Percentiles rank a stretch among this genome's conserved stretches.
These are phyloP conservation scores for Connochaetes taurinus DNA, from an alignment of 2,113 vertebrate genomes.

Conservation along the genomic window DNA sequence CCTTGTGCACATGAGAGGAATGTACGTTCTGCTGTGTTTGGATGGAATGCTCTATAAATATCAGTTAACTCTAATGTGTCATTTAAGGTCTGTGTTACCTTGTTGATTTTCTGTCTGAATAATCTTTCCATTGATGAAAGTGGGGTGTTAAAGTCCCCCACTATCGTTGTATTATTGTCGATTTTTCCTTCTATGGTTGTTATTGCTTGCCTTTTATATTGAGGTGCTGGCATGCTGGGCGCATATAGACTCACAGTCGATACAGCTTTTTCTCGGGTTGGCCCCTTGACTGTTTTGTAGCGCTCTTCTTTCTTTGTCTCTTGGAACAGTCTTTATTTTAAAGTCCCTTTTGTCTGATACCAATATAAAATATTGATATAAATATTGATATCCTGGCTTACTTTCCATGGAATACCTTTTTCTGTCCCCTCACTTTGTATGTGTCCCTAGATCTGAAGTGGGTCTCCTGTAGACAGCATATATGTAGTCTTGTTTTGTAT, in stretches of 20 bases:
- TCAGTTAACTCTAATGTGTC: background rate
- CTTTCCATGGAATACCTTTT: background rate
- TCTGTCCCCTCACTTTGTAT: background rate
- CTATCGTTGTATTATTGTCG: background rate
- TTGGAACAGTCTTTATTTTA: background rate
- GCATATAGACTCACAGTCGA: background rate
- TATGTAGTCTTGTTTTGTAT: background rate
- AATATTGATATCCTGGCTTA: background rate
- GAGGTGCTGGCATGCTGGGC: background rate
- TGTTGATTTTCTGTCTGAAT: background rate
- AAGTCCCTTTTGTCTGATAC: background rate
- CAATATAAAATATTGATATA: background rate
- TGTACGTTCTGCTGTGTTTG: background rate
- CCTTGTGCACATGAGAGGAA: background rate
- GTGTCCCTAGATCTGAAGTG: background rate
- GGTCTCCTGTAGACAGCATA: background rate
- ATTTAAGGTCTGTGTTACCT: background rate
- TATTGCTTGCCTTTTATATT: background rate
- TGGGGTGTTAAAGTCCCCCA: background rate
- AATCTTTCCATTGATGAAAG: background rate
- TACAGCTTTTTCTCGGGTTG: background rate
- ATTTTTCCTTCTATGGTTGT: background rate
- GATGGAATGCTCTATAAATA: background rate
- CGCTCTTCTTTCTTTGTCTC: background rate
- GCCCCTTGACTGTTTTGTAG: background rate